Percentiles rank a stretch among this genome's conserved stretches.
phyloP scores from a whole-genome alignment of 2,113 vertebrate genomes.

The Saccopteryx bilineata region DNA sequence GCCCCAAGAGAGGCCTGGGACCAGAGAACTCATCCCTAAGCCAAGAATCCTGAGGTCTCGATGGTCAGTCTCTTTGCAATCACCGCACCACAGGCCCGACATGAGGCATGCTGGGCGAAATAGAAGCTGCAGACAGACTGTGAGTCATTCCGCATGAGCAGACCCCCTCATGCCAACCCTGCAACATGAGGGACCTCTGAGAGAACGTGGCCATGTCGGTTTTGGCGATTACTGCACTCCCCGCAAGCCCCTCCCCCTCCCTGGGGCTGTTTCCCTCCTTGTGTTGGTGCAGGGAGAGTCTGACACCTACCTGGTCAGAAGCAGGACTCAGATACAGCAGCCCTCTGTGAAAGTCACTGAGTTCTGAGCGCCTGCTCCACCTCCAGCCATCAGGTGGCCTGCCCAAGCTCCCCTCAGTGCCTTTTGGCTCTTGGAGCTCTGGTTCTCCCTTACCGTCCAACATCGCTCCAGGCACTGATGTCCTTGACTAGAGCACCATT shows the following conservation, averaged over 20 bases:
- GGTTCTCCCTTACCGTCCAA: conserved; percentile 22
- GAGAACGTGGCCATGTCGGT: conserved; percentile 10
- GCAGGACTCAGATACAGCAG: background rate
- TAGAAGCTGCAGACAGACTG: background rate
- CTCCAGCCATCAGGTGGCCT: background rate
- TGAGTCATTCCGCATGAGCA: background rate
- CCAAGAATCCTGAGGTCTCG: background rate
- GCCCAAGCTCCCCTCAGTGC: background rate
- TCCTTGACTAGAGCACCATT: background rate
- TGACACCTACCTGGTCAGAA: background rate
- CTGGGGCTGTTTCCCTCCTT: too few species aligned
- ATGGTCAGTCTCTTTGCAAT: background rate
- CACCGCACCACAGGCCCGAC: background rate
- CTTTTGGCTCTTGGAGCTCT: background rate
- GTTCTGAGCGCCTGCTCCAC: background rate
- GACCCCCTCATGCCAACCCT: background rate
- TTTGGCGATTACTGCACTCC: background rate
- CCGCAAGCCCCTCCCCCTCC: too few species aligned
- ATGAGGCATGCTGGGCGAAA: conserved; percentile 22
- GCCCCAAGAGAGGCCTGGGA: background rate
- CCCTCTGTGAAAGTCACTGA: background rate
- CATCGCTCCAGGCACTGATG: background rate
- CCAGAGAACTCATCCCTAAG: background rate
- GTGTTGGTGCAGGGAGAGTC: background rate
- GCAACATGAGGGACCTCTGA: background rate